Conservation (phyloP, 2,113 vertebrate genomes). For the Serinus canaria region DNA sequence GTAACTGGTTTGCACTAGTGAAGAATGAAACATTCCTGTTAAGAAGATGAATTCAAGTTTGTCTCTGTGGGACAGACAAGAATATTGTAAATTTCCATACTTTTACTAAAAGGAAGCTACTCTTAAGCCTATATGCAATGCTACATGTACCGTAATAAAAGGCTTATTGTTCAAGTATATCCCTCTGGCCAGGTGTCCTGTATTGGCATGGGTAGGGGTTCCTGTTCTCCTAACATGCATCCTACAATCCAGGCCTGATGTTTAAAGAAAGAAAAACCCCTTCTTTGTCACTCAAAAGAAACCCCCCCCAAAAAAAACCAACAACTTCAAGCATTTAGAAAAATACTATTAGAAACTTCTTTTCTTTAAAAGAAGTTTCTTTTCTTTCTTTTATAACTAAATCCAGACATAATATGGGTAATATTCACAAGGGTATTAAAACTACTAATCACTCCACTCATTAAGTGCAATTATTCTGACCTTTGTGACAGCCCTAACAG, state of each 20-base stretch:
- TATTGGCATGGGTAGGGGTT: background rate
- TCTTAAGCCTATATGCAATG: background rate
- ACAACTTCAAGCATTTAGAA: background rate
- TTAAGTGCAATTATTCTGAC: background rate
- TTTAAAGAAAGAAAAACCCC: background rate
- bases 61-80: background rate
- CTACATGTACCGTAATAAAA: fast-evolving
- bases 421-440: background rate
- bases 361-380: background rate
- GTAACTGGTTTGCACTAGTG: background rate
- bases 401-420: background rate
- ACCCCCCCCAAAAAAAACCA: background rate
- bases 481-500: background rate
- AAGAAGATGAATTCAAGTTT: background rate
- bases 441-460: background rate
- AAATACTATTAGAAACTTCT: background rate
- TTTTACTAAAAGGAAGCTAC: background rate
- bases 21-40: background rate
- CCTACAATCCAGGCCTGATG: background rate
- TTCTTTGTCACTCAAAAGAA: background rate
- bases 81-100: background rate
- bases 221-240: background rate
- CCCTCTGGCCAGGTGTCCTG: background rate
- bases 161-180: background rate
- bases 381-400: background rate